A percentile compares a stretch with the other conserved stretches of the same genome.
These are phyloP conservation scores for Coreoperca whiteheadi DNA, from an alignment of 2,113 vertebrate genomes.

Conservation along the genomic window DNA sequence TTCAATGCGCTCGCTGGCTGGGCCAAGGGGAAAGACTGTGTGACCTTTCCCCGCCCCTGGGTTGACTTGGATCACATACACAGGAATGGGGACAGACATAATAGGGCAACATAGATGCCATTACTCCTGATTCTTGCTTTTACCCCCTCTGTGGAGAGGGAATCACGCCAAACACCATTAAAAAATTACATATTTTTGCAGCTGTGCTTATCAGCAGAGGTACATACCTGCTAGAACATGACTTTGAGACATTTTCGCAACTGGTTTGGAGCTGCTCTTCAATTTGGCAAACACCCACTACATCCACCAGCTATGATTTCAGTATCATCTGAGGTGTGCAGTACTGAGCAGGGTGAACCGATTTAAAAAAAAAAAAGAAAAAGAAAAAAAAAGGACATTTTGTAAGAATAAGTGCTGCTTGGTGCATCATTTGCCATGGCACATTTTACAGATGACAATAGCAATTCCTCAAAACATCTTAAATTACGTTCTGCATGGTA, in stretches of 20 bases:
- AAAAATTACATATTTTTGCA: constrained; percentile 22
- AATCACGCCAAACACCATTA: constrained; percentile 30
- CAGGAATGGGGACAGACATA: constrained; percentile 60
- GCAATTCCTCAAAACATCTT: constrained; percentile 66
- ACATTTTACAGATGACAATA: constrained; percentile 67
- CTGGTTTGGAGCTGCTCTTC: constrained; percentile 30
- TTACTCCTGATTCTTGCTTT: constrained; percentile 41
- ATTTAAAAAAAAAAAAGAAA: constrained; percentile 23
- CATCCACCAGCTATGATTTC: constrained; percentile 53
- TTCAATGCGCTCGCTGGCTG: constrained; percentile 90
- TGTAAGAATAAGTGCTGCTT: constrained; percentile 39
- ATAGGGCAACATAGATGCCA: constrained; percentile 63
- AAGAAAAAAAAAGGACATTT: background rate
- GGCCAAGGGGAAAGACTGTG: constrained; percentile 87
- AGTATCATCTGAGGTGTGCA: constrained; percentile 28
- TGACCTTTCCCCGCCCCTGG: constrained; percentile 89
- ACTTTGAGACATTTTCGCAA: constrained; percentile 53
- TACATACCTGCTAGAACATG: constrained; percentile 47
- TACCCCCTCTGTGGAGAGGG: background rate
- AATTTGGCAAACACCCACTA: constrained; percentile 57
- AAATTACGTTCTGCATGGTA: constrained; percentile 58
- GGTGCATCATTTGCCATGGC: constrained; percentile 48
- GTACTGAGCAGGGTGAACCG: constrained; percentile 13
- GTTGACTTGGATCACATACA: constrained; percentile 78
- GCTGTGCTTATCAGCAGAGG: constrained; percentile 55